Conservation (phyloP, 2,888 invertebrate genomes). For the Nomada flava region DNA sequence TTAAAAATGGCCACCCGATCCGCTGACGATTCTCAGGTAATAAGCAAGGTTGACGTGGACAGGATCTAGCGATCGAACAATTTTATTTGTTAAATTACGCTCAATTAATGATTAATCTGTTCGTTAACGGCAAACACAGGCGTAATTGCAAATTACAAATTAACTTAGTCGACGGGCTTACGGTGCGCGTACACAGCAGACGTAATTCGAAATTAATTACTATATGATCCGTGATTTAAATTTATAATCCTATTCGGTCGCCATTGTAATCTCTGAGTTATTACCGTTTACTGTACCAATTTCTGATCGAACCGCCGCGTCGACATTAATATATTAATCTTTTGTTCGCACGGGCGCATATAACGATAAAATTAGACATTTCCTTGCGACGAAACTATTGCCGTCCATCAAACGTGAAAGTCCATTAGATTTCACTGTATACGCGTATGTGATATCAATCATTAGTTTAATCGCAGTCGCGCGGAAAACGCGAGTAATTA, state of each 20-base stretch:
- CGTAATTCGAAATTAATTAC: constrained; percentile 71
- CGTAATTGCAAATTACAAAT: constrained; percentile 68
- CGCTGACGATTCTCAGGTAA: not conserved
- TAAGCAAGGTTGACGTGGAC: constrained; percentile 17
- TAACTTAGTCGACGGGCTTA: constrained; percentile 63
- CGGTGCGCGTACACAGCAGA: constrained; percentile 22
- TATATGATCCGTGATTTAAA: constrained; percentile 71
- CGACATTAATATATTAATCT: constrained; percentile 55
- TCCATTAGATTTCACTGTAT: too few species aligned
- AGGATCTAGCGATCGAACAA: constrained; percentile 13
- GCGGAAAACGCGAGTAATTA: too few species aligned
- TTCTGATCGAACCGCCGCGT: constrained; percentile 47
- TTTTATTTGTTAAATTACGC: constrained; percentile 59
- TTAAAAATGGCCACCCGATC: constrained; percentile 3
- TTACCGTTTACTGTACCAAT: constrained; percentile 55
- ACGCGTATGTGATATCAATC: too few species aligned
- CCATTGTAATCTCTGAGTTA: constrained; percentile 65
- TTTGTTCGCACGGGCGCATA: constrained; percentile 11
- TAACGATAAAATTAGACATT: constrained; percentile 38
- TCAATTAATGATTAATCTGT: constrained; percentile 63
- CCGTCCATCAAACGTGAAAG: not conserved
- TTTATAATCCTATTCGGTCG: constrained; percentile 67
- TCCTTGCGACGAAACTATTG: constrained; percentile 34
- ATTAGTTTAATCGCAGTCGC: too few species aligned
- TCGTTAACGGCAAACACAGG: constrained; percentile 65